Evolutionary conservation across 2,797 vertebrate genomes (phyloP), one percentile per base, ranked within the genome.

Genomic region (Brachymystax lenok): DNA sequence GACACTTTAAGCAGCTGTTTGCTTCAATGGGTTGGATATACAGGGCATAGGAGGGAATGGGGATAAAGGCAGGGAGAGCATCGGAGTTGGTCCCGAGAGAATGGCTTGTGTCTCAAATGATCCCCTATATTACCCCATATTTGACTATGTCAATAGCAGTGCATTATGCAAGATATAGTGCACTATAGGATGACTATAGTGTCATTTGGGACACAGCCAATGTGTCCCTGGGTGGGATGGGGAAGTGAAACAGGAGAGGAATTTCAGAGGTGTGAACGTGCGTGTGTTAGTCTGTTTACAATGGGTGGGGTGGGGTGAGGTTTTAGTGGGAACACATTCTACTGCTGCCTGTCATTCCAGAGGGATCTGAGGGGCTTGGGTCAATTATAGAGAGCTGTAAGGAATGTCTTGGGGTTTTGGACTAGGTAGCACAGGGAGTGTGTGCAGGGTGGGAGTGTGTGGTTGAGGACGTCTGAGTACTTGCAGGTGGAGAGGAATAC

Each of bases 371-470:
- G 17, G 52, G 52, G 40, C 40, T 46, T 13, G 40, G 79, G 86
- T 85, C 81, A 87, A 51, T 74, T 82, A 82, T 30, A 73, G 63
- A 71, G 64, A 82, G 76, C 64, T 52, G 59, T 74, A 75, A 63
- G 82, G 85, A 84, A 86, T 81, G 82, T 81, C 6, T 69, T 3
- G 13, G 24, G 83, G 78, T 46, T 33, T 46, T 50, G 80, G 75
- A 54, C 35, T 16, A 71, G 76, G 27, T 73, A 1, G 2, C 17
- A 27, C 28, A 54, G 56, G 64, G 73, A 66, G 19, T 64, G 73
- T 70, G 73, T 71, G 52, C 19, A 4, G 2, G 10, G 73, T 72
- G 74, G 80, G 28, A 52, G 40, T 28, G 74, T 52, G 74, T 46
- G 24, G 24, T 14, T 52, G 50, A 52, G 50, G 24, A 21, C 6